Evolutionary conservation across 2,888 invertebrate species (phyloP).

Genomic region (Drosophila ezoana): DNA sequence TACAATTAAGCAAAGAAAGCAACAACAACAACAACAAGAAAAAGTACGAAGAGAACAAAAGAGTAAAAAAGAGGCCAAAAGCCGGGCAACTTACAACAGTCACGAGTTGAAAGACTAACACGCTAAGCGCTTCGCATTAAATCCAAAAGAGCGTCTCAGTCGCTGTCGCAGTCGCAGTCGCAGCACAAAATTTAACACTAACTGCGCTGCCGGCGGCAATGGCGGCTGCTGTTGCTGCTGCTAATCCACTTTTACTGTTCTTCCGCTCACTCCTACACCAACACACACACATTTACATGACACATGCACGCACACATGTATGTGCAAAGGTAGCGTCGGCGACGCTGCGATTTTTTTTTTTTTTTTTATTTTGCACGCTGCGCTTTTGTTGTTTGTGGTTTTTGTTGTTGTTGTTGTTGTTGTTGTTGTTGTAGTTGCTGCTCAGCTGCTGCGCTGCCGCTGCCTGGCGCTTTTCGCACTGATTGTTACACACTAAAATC

Average conservation of each 20-base stretch:
- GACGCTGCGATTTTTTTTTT: conserved; percentile 35
- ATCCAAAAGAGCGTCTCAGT: conserved; percentile 48
- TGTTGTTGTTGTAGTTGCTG: conserved; percentile 27
- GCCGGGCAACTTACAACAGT: conserved; percentile 61
- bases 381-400: conserved; percentile 46
- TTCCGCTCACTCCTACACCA: conserved; percentile 35
- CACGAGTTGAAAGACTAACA: conserved; percentile 63
- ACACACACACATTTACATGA: conserved; percentile 12
- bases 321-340: conserved; percentile 48
- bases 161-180: conserved; percentile 33
- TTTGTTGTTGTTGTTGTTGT: conserved; percentile 22
- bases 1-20: conserved; percentile 50
- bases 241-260: conserved; percentile 67
- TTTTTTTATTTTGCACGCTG: conserved; percentile 25
- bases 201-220: conserved; percentile 51
- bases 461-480: conserved; percentile 62
- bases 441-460: conserved; percentile 30
- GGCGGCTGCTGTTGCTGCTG: conserved; percentile 40
- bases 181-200: conserved; percentile 28
- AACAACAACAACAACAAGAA: conserved; percentile 5
- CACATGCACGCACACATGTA: conserved; percentile 16
- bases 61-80: conserved; percentile 41
- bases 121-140: conserved; percentile 59
- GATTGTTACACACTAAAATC: conserved; percentile 79
- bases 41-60: background rate